Conservation (phyloP, 1,140 invertebrate species). For the Zaprionus ornatus region DNA sequence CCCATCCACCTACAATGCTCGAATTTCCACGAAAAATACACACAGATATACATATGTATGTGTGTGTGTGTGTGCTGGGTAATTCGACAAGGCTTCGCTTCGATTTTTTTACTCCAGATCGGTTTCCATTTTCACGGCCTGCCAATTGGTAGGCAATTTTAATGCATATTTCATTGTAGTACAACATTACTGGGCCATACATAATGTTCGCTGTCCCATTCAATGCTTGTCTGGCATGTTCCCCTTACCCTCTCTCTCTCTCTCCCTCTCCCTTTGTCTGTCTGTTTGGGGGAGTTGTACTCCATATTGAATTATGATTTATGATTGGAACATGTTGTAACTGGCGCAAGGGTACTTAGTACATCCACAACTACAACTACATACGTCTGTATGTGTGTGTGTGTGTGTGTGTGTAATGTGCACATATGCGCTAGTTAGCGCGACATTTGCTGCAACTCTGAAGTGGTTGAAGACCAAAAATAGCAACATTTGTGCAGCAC, state of each 20-base stretch:
- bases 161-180: slow-evolving; percentile 76
- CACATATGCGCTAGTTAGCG: slow-evolving; percentile 79
- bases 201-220: slow-evolving; percentile 40
- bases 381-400: slow-evolving; percentile 9
- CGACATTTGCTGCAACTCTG: slow-evolving; percentile 57
- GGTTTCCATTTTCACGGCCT: slow-evolving; percentile 51
- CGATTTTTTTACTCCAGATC: slow-evolving; percentile 32
- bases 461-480: slow-evolving; percentile 74
- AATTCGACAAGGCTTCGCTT: slow-evolving; percentile 54
- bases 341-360: slow-evolving; percentile 70
- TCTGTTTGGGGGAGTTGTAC: slow-evolving; percentile 47
- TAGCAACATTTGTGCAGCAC: slow-evolving; percentile 76
- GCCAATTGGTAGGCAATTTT: slow-evolving; percentile 71
- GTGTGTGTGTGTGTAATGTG: slow-evolving; percentile 62
- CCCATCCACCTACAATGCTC: slow-evolving; percentile 14
- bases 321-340: slow-evolving; percentile 76
- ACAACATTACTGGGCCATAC: slow-evolving; percentile 35
- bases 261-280: background rate
- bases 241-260: background rate
- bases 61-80: slow-evolving; percentile 22
- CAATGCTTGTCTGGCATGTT: slow-evolving; percentile 64
- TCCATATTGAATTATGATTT: slow-evolving; percentile 82
- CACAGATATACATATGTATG: background rate
- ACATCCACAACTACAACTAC: slow-evolving; percentile 7
- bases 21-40: slow-evolving; percentile 57